These are phyloP conservation scores for Pygoscelis antarcticus DNA, from an alignment of 2,113 vertebrate species.

Conservation along the genomic window DNA sequence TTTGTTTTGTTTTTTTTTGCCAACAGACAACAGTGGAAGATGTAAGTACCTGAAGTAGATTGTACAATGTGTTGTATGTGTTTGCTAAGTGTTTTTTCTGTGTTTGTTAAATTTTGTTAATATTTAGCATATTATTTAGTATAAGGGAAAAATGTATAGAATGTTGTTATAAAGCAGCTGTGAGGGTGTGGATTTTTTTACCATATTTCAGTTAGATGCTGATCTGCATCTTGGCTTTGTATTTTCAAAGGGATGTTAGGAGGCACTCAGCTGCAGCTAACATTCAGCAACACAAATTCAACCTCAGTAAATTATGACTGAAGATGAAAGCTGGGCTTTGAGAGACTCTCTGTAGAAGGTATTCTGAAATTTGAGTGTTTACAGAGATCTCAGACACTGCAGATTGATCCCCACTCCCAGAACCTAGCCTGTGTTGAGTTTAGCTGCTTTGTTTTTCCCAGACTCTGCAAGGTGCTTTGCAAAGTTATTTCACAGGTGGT, in stretches of 20 bases:
- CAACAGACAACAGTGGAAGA: slow-evolving; percentile 33
- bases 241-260: not conserved
- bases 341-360: not conserved
- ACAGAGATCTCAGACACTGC: not conserved
- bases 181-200: not conserved
- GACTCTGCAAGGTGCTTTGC: not conserved
- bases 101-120: not conserved
- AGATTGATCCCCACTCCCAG: not conserved
- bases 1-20: not conserved
- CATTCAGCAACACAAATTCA: not conserved
- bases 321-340: not conserved
- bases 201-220: not conserved
- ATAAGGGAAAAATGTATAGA: not conserved
- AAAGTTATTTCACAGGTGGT: not conserved
- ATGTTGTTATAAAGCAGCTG: not conserved
- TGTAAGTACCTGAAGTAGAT: slow-evolving; percentile 22
- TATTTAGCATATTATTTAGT: not conserved
- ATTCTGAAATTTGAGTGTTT: not conserved
- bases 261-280: not conserved
- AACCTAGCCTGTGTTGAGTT: not conserved
- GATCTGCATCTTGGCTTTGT: not conserved
- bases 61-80: not conserved
- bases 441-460: not conserved
- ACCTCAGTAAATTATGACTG: not conserved
- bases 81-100: not conserved